A percentile compares a stretch with the other conserved stretches of the same genome.
These are phyloP conservation scores for Carassius carassius DNA, from an alignment of 2,113 vertebrate species.

Conservation along the genomic window DNA sequence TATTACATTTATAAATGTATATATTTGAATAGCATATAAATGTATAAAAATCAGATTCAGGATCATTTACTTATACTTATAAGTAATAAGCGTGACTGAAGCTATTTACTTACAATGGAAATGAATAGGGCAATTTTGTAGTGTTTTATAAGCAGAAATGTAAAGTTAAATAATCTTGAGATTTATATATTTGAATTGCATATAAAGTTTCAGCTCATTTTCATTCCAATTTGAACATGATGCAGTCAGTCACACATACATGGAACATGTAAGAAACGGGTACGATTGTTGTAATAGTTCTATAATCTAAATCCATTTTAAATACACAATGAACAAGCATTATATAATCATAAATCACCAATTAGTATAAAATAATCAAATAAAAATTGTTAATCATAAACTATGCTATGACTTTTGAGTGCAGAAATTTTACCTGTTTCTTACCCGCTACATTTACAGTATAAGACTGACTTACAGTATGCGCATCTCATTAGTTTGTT, in stretches of 20 bases:
- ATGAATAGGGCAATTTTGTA: not conserved
- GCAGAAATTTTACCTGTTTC: not conserved
- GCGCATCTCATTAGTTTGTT: not conserved
- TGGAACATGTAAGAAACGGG: too few species aligned
- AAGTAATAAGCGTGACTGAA: not conserved
- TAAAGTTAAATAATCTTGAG: too few species aligned
- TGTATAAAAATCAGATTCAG: too few species aligned
- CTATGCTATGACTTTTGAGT: not conserved
- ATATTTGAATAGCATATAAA: not conserved
- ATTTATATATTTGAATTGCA: too few species aligned
- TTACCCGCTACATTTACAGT: not conserved
- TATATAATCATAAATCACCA: not conserved
- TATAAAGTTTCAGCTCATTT: too few species aligned
- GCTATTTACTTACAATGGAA: not conserved
- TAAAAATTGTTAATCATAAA: not conserved
- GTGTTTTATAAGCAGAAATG: too few species aligned
- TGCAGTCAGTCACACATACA: too few species aligned
- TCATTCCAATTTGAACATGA: too few species aligned
- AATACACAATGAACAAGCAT: not conserved
- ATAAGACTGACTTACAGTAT: not conserved
- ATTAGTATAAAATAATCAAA: not conserved
- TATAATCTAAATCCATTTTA: not conserved
- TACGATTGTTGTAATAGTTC: not conserved
- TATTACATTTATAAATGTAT: not conserved
- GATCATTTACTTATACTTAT: not conserved